A percentile compares a stretch with the other conserved stretches of the same genome.
Conservation (phyloP, 2,797 vertebrate genomes). For the Sciurus carolinensis region DNA sequence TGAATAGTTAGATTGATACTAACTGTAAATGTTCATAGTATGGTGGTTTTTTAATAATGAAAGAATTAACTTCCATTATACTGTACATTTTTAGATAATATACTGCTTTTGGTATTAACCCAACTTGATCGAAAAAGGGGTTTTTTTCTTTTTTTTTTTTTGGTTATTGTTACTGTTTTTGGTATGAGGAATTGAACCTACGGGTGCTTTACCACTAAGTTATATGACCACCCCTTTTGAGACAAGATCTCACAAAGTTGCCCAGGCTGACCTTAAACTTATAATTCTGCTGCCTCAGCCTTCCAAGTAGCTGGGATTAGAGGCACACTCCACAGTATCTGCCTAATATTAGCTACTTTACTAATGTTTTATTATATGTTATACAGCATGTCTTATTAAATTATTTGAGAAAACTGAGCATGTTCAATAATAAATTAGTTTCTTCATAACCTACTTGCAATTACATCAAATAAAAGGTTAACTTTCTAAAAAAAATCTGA, state of each 20-base stretch:
- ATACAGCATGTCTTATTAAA: slow-evolving; percentile 44
- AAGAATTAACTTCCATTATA: slow-evolving; percentile 28
- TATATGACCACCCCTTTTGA: no score
- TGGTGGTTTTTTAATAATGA: slow-evolving; percentile 32
- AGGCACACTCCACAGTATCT: no score
- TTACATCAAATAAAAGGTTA: slow-evolving; percentile 60
- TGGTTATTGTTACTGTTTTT: no score
- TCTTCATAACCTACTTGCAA: slow-evolving; percentile 50
- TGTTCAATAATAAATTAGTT: slow-evolving; percentile 54
- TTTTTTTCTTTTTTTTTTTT: no score
- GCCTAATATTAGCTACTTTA: not conserved
- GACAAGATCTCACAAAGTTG: no score
- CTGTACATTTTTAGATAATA: slow-evolving; percentile 55
- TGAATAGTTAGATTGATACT: slow-evolving; percentile 36
- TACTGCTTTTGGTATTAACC: slow-evolving; percentile 47
- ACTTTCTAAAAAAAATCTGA: not conserved
- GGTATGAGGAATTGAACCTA: no score
- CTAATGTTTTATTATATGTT: slow-evolving; percentile 56
- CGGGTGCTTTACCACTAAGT: no score
- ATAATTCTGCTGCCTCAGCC: no score
- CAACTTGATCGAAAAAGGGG: not conserved
- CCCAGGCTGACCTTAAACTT: no score
- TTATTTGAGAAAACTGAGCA: slow-evolving; percentile 67
- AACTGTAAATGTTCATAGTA: slow-evolving; percentile 29
- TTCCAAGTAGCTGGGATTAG: no score